Conservation (phyloP, 2,113 vertebrate genomes). For the Datnioides undecimradiatus region DNA sequence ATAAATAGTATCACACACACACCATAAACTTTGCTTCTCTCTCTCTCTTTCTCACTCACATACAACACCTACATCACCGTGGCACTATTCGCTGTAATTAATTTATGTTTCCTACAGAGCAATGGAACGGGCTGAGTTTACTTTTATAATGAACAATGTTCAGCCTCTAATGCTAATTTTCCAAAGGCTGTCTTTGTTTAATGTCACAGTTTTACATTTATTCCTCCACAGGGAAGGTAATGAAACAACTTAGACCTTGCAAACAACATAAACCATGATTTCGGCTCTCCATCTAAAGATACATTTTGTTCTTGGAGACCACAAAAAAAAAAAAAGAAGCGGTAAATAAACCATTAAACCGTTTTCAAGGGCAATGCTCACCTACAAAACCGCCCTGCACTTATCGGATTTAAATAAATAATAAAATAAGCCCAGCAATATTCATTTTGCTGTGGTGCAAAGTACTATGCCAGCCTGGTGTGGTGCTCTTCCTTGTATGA, state of each 20-base stretch:
- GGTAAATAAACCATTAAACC: constrained; percentile 34
- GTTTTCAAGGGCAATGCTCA: constrained; percentile 33
- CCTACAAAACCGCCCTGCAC: not conserved
- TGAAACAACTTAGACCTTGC: constrained; percentile 41
- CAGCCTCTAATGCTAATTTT: constrained; percentile 36
- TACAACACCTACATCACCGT: constrained; percentile 12
- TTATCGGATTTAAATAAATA: constrained; percentile 32
- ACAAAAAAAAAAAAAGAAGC: constrained; percentile 12
- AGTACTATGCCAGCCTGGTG: constrained; percentile 44
- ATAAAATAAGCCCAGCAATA: constrained; percentile 5
- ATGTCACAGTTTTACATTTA: constrained; percentile 31
- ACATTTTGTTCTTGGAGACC: not conserved
- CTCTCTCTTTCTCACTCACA: constrained; percentile 24
- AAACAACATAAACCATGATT: constrained; percentile 40
- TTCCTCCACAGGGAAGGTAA: constrained; percentile 38
- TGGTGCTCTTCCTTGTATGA: constrained; percentile 66
- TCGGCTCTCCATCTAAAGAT: constrained; percentile 34
- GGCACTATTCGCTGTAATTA: constrained; percentile 9
- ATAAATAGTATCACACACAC: constrained; percentile 55
- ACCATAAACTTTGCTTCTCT: constrained; percentile 14
- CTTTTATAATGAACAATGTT: constrained; percentile 26
- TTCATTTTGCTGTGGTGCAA: constrained; percentile 49
- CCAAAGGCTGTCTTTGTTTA: constrained; percentile 40
- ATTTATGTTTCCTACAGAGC: constrained; percentile 19
- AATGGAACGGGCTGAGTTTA: not conserved